phyloP scores from a whole-genome alignment of 2,113 vertebrate species.

The Buteo buteo region DNA sequence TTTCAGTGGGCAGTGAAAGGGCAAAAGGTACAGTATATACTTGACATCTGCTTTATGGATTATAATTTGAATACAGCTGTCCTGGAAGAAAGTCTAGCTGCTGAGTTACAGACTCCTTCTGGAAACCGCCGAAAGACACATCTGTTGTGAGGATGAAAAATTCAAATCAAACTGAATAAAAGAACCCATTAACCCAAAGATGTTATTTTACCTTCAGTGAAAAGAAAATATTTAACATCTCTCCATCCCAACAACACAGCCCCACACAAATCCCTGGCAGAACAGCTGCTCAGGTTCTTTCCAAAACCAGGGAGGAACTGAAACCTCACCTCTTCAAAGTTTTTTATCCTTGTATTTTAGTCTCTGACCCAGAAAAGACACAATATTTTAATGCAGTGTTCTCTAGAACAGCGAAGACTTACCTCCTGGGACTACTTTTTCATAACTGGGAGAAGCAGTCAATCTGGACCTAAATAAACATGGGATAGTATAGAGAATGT shows the following conservation, averaged over 20 bases:
- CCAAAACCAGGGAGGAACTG: background rate
- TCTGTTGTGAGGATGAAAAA: background rate
- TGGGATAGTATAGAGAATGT: background rate
- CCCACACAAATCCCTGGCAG: background rate
- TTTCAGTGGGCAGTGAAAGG: slow-evolving; percentile 9
- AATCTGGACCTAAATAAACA: background rate
- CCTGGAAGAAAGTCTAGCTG: background rate
- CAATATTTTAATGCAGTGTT: background rate
- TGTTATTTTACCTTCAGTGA: background rate
- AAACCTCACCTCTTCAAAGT: background rate
- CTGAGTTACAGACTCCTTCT: background rate
- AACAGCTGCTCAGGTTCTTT: background rate
- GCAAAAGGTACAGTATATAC: background rate
- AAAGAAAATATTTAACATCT: background rate
- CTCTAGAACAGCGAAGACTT: background rate
- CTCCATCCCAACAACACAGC: background rate
- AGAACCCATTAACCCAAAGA: background rate
- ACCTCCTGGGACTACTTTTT: background rate
- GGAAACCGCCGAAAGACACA: background rate
- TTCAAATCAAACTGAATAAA: slow-evolving; percentile 24
- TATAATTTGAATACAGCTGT: slow-evolving; percentile 41
- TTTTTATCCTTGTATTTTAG: background rate
- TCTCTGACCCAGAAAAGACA: background rate
- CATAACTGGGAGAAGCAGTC: background rate
- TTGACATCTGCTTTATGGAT: background rate